Evolutionary conservation across 2,888 invertebrate genomes (phyloP).

Genomic region (Clivina fossor): DNA sequence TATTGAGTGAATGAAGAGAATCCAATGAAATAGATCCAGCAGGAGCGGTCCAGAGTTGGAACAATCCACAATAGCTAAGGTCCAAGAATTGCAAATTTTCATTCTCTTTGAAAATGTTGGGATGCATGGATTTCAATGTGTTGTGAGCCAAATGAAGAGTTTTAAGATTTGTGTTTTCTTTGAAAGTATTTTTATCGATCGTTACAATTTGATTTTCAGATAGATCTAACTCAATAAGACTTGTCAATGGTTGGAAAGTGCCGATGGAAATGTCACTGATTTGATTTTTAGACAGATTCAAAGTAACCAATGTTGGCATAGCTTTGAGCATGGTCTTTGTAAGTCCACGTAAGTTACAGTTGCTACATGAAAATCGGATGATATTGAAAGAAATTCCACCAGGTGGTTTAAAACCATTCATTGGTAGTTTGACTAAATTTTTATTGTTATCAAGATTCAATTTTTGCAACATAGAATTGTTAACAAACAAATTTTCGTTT

Average conservation of each 20-base stretch:
- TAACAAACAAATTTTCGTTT: conserved; percentile 67
- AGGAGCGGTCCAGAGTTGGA: conserved; percentile 62
- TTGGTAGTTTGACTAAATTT: conserved; percentile 60
- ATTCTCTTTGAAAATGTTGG: conserved; percentile 66
- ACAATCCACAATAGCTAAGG: conserved; percentile 68
- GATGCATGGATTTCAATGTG: conserved; percentile 66
- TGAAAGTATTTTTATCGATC: conserved; percentile 65
- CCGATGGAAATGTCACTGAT: conserved; percentile 59
- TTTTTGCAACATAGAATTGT: conserved; percentile 68
- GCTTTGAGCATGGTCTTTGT: conserved; percentile 67
- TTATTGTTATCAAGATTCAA: conserved; percentile 73
- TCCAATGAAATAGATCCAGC: conserved; percentile 42
- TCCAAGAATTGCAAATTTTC: conserved; percentile 67
- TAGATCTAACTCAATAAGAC: conserved; percentile 69
- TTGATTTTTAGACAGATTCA: conserved; percentile 70
- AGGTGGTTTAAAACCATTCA: conserved; percentile 58
- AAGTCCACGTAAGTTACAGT: conserved; percentile 68
- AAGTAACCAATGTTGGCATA: conserved; percentile 68
- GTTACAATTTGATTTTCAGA: conserved; percentile 68
- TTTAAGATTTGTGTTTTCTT: conserved; percentile 65
- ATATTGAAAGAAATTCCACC: conserved; percentile 64
- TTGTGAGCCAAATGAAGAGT: conserved; percentile 73
- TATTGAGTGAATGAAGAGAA: conserved; percentile 54
- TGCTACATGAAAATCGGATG: conserved; percentile 71
- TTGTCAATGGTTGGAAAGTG: conserved; percentile 59